A percentile compares a stretch with the other conserved stretches of the same genome.
phyloP scores from a whole-genome alignment of 2,113 vertebrate species.

The cat (Felis catus) region F.catus_Fca126_mat1.0 CM031425.1:33905501-33906000 shows the following conservation, averaged over 20 bases:
- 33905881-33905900: background rate
- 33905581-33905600: no score
- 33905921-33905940: background rate
- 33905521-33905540: background rate
- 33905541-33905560: background rate
- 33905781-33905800: background rate
- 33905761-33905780: background rate
- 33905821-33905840: background rate
- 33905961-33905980: accelerated
- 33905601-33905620: background rate
- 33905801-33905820: background rate
- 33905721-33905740: background rate
- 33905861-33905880: background rate
- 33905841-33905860: background rate
- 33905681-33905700: background rate
- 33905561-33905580: background rate
- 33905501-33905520: background rate
- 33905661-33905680: background rate
- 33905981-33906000: background rate
- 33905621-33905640: background rate
- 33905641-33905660: accelerated
- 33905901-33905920: background rate
- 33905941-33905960: accelerated
- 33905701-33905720: background rate
- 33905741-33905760: background rate